Base-by-base conservation (phyloP, 1,140 invertebrate species). In the Zaprionus ghesquierei region DNA sequence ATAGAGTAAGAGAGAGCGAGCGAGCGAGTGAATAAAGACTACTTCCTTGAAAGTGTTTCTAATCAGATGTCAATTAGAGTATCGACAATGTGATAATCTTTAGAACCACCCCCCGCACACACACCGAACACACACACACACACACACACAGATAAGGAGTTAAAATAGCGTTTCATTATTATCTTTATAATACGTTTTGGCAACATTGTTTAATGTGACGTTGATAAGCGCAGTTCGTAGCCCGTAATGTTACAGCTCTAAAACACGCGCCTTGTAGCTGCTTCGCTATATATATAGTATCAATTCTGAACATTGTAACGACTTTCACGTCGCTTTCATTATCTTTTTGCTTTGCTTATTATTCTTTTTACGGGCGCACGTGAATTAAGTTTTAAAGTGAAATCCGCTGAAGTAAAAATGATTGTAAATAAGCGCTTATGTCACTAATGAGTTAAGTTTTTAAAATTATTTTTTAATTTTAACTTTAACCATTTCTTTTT, bases 11-110 rank as follows among this genome's bases (percentile, higher is more conserved):
- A n/a, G 33, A 49, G 31, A 29, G 33, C n/a, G 22, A 18, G 35
- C 20, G 29, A 46, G 15, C 12, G 10, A 2, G 8, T 59, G 15
- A 33, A 12, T 33, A 49, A 27, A 33, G 59, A 59, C 22, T 53
- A 59, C 31, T 15, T 8, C 50, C n/a, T 53, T 25, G 10, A 77
- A 61, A 68, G 5, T 71, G 41, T 25, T 29, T 15, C 56, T 81
- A 73, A 80, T 81, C 77, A 69, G 49, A 41, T 69, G 31, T 56
- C 64, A 60, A 54, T 59, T 58, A 53, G 54, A 8, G 25, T 51
- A 13, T 44, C 63, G 33, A 58, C 20, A 41, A 12, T 6, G 9
- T 61, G 64, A 61, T 73, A 69, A 73, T 46, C 55, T 25, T 18
- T 23, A 18, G 20, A 8, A 22, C 20, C 20, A 46, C 41, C 41